Base-by-base conservation (phyloP, 2,113 vertebrate genomes). In the Tor tambroides region DNA sequence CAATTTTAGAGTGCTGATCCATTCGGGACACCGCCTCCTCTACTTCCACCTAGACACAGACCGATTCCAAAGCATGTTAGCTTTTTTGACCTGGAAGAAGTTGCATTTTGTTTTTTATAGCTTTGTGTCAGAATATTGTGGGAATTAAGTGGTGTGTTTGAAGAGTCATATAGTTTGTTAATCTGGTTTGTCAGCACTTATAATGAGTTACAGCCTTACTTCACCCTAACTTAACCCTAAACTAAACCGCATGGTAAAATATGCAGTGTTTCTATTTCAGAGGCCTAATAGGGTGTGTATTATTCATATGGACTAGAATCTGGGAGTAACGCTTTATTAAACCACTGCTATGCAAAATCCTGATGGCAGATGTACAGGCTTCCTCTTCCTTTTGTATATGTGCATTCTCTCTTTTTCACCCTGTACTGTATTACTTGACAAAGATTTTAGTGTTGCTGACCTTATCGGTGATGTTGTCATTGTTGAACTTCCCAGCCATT, bases 1-100 rank as follows among this genome's bases (percentile, higher is more conserved):
- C 97, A 89, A 95, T 92, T 90, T 95, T 96, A 2, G 97, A 95
- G 23, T 92, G 92, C 83, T 92, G 95, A 88, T 93, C 90, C 90
- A 90, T 92, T 2, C 75, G 89, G 86, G 92, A 90, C 41, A 79
- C 77, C 0, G 93, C 95, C 67, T 93, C 88, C 77, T 89, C 82
- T 63, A 95, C 80, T 2, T 91, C 89, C 56, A 94, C 90, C 95
- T 96, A 87, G 5, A 84, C 14, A 80, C 23, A 85, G 4, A 80
- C 10, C 32, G 5, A 2, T 35, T 5, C 6, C 32, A n/a, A 87
- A 6, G 38, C 3, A 38, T 9, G 21, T 23, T 30, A 19, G 59
- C 38, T 23, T 51, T 79, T 71, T 74, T 28, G 74, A 30, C 63
- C 23, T 76, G 41, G 14, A 4, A 65, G 28, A 28, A 23, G 30